Percentiles rank a stretch among this genome's conserved stretches.
Evolutionary conservation across 1,140 invertebrate genomes (phyloP).

Genomic region (Pristionchus pacificus): DNA sequence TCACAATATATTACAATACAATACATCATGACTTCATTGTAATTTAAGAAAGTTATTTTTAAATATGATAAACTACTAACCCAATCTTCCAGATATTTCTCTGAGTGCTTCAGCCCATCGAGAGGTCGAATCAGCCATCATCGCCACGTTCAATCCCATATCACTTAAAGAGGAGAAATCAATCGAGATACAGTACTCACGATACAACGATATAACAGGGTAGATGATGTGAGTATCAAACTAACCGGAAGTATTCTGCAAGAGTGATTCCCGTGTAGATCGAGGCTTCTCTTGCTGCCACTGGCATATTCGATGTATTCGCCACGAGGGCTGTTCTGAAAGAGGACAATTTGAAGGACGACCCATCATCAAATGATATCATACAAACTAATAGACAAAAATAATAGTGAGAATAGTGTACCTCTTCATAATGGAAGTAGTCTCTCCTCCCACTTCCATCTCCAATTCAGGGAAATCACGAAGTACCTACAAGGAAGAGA

Average conservation of each 20-base stretch:
- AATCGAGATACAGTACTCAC: not conserved
- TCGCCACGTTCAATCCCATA: conserved; percentile 98
- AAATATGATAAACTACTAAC: not conserved
- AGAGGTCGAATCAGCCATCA: conserved; percentile 99
- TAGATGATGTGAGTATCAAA: not conserved
- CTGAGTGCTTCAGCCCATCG: conserved; percentile 81
- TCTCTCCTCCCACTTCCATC: conserved; percentile 87
- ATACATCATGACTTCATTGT: not conserved
- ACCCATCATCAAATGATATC: not conserved
- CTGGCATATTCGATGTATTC: conserved; percentile 99
- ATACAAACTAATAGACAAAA: not conserved
- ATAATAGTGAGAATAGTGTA: not conserved
- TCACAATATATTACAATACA: conserved; percentile 55
- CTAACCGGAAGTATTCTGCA: conserved; percentile 82
- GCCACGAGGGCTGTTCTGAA: conserved; percentile 85
- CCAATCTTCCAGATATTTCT: conserved; percentile 82
- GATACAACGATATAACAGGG: not conserved
- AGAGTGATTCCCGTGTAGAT: conserved; percentile 98
- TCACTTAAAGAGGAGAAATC: conserved; percentile 61
- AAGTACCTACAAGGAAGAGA: conserved; percentile 62
- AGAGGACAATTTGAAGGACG: not conserved
- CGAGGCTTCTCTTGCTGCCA: conserved; percentile 96
- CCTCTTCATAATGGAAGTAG: conserved; percentile 95
- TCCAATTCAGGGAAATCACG: conserved; percentile 94
- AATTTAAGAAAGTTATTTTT: too few relatives aligned